Base-by-base conservation (phyloP, 2,888 invertebrate species). In the Lypha dubia region DNA sequence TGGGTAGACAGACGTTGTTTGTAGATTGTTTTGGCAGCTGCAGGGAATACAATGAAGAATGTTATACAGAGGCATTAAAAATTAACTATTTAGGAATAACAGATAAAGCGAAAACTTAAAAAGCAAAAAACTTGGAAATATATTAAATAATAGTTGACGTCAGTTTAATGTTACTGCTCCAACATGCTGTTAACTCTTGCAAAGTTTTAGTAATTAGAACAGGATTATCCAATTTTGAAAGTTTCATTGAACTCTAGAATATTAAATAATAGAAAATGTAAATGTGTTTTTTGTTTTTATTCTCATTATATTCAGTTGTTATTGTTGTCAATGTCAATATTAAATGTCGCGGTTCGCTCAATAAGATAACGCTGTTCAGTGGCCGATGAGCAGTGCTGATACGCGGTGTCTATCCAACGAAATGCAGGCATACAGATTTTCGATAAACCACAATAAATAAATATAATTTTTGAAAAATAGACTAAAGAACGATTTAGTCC, bases 121-220 rank as follows among this genome's bases (percentile, higher is more conserved):
- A n/a, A n/a, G n/a, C n/a, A n/a, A 28, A 53, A 62, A 32, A 15
- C 35, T n/a, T 20, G 13, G 8, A 49, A 44, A 58, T 17, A 65
- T 44, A 51, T 51, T 46, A 53, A 71, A 38, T 56, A 51, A 62
- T 53, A 53, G 51, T 38, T 79, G 83, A 75, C 83, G 83, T 71
- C 83, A 75, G 32, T 32, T 70, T 58, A 70, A 58, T 68, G 28
- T 68, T 22, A 35, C 15, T 28, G 24, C 0, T 53, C 13, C 9
- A 70, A 20, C 28, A 41, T 53, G 11, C 32, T n/a, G 2, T 38
- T 58, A 24, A 20, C 17, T 49, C 38, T 35, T 51, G 49, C 22
- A 51, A 32, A 28, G 63, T 53, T 2, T 20, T 6, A 28, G 1
- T 28, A 67, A 58, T 32, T 58, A 68, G 60, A 13, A 11, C 49